These are phyloP conservation scores for Oeneis ivallda DNA, from an alignment of 2,888 invertebrate genomes.

Conservation along the genomic window DNA sequence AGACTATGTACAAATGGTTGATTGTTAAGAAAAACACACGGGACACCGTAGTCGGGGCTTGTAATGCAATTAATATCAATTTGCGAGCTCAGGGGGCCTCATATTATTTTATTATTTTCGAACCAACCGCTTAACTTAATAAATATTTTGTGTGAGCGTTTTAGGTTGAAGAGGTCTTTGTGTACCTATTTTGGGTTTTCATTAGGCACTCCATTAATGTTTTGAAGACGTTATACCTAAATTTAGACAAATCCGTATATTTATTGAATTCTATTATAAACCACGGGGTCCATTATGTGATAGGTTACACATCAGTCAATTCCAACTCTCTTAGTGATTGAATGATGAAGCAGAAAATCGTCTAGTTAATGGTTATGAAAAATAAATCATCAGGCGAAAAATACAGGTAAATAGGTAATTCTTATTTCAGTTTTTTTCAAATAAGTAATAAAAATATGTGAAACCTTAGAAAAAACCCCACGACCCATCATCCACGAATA, in stretches of 20 bases:
- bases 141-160: conserved; percentile 38
- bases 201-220: too few relatives aligned
- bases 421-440: too few relatives aligned
- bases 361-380: too few relatives aligned
- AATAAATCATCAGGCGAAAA: not conserved
- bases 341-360: too few relatives aligned
- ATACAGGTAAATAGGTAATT: too few relatives aligned
- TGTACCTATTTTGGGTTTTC: not conserved
- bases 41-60: conserved; percentile 64
- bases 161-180: conserved; percentile 30
- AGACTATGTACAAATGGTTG: conserved; percentile 52
- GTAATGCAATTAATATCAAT: conserved; percentile 80
- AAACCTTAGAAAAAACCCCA: conserved; percentile 24
- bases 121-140: conserved; percentile 42
- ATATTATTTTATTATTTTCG: conserved; percentile 45
- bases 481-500: conserved; percentile 56
- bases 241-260: too few relatives aligned
- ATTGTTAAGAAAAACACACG: conserved; percentile 79
- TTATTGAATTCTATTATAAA: too few relatives aligned
- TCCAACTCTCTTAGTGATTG: too few relatives aligned
- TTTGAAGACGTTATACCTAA: too few relatives aligned
- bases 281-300: too few relatives aligned
- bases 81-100: conserved; percentile 58
- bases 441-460: conserved; percentile 36
- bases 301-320: not conserved